Percentiles rank a stretch among this genome's conserved stretches.
Evolutionary conservation across 2,113 vertebrate genomes (phyloP).

Genomic region (Macaca nemestrina): DNA sequence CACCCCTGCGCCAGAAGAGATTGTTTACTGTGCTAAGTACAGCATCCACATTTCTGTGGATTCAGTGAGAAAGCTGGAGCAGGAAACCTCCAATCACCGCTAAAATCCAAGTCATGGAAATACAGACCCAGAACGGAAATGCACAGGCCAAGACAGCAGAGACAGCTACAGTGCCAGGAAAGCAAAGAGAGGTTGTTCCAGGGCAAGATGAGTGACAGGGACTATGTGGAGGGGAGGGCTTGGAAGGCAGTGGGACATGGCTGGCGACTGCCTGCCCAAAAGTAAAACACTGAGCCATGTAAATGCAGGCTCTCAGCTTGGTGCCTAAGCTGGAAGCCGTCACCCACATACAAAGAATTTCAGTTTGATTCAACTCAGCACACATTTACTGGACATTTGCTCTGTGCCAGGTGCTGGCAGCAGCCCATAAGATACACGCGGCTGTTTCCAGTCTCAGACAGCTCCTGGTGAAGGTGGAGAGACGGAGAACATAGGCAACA

Average conservation of each 20-base stretch:
- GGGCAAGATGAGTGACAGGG: neutral
- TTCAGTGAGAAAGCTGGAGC: neutral
- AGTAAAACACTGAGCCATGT: neutral
- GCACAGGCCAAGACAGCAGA: rapidly evolving
- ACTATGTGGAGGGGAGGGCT: neutral
- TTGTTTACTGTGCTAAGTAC: neutral
- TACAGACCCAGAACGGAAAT: neutral
- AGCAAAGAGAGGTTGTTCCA: too few relatives aligned
- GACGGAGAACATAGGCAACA: neutral
- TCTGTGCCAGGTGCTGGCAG: neutral
- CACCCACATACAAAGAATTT: neutral
- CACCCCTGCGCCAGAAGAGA: neutral
- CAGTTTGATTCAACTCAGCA: neutral
- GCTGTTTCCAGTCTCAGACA: neutral
- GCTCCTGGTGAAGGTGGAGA: neutral
- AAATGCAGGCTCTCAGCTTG: neutral
- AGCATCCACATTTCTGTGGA: neutral
- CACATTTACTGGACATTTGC: neutral
- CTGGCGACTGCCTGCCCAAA: neutral
- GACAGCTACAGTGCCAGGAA: neutral
- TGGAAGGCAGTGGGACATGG: neutral
- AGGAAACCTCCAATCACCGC: neutral
- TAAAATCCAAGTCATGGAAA: conserved; percentile 6
- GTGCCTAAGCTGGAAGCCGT: neutral
- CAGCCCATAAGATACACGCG: neutral